These are phyloP conservation scores for Druceiella hillmani DNA, from an alignment of 2,888 invertebrate genomes.

Conservation along the genomic window DNA sequence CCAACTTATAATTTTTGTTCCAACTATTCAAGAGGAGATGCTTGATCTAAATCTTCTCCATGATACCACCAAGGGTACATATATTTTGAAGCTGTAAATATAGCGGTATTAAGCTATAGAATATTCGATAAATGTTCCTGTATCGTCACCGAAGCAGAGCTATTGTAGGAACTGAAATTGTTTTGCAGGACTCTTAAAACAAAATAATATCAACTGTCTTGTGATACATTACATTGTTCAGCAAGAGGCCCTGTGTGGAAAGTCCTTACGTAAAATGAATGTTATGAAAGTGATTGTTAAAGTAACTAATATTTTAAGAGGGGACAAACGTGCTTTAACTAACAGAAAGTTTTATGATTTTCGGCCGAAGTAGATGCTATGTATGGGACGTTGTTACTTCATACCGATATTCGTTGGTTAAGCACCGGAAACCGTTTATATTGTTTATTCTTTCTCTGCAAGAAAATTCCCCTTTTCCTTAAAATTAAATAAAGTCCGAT, in stretches of 20 bases:
- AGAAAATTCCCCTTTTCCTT: background rate
- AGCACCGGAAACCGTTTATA: background rate
- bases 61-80: background rate
- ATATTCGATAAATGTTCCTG: background rate
- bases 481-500: background rate
- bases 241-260: conserved; percentile 1
- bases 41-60: background rate
- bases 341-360: no score
- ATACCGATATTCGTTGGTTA: background rate
- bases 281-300: no score
- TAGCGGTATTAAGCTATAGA: background rate
- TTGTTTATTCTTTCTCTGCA: background rate
- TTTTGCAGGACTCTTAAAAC: background rate
- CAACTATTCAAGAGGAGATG: background rate
- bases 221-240: background rate
- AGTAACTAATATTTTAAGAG: no score
- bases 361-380: no score
- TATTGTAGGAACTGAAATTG: background rate
- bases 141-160: background rate
- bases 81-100: no score
- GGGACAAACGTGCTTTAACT: no score
- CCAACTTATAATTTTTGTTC: background rate
- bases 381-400: background rate
- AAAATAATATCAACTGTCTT: background rate
- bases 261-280: background rate